Conservation (phyloP, 1,140 invertebrate genomes). For the Saccostrea glomerata region DNA sequence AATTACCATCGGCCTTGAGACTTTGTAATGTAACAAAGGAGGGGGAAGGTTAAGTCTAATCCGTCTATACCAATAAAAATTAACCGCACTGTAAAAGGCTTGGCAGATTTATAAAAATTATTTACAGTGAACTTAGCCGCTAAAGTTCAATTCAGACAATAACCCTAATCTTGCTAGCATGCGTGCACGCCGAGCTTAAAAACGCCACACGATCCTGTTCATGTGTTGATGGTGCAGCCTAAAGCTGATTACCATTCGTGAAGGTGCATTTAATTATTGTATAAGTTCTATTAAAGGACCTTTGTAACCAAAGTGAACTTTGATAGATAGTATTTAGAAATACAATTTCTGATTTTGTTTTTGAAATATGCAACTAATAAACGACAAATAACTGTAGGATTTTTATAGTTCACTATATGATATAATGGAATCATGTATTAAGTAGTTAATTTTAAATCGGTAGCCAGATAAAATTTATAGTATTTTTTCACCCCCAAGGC, state of each 20-base stretch:
- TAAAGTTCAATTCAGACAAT: conserved; percentile 7
- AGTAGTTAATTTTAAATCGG: too few species aligned
- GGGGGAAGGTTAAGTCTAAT: neutral
- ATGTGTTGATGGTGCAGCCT: neutral
- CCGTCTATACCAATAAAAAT: neutral
- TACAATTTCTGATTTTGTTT: neutral
- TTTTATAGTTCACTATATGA: too few species aligned
- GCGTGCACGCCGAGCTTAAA: neutral
- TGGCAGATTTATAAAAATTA: conserved; percentile 4
- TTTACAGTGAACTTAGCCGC: neutral
- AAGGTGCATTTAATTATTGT: conserved; percentile 28
- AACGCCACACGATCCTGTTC: neutral
- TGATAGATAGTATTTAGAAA: neutral
- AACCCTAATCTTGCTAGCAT: neutral
- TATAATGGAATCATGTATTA: too few species aligned
- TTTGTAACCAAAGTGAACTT: neutral
- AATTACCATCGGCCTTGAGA: neutral
- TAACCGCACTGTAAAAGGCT: conserved; percentile 7
- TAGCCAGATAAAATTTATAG: too few species aligned
- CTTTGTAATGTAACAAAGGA: neutral
- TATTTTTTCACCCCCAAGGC: too few species aligned
- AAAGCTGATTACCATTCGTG: conserved; percentile 9
- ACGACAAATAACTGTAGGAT: neutral
- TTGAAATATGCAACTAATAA: neutral
- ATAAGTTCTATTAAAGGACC: neutral